Base-by-base conservation (phyloP, 2,113 vertebrate genomes). In the Odontophorus gujanensis region DNA sequence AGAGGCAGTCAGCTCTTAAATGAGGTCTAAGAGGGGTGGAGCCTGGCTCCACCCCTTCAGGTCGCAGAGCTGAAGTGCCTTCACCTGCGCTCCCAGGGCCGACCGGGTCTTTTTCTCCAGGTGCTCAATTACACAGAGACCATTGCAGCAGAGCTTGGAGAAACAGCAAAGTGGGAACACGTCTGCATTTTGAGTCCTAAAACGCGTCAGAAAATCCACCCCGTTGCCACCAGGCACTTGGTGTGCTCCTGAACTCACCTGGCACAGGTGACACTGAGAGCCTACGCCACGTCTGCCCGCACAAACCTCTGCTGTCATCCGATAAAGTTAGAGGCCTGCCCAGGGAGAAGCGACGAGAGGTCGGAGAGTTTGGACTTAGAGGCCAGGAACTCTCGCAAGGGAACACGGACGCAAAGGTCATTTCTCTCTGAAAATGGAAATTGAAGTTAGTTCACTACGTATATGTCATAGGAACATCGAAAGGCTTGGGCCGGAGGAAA, bases 311-410 rank as follows among this genome's bases (percentile, higher is more conserved):
- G 50, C 43, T 53, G 0, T 81, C 32, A 11, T 36, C 53, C 14
- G 55, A 69, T 40, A 13, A 8, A 7, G 15, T 5, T 26, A 42
- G 3, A 0, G 74, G 43, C 15, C 92, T 63, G 21, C 32, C 53
- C 47, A 95, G 55, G 13, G 93, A 50, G 58, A 90, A 96, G 73
- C 95, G 93, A 8, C 97, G 96, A 30, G 97, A 97, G 3, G 94
- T 74, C n/a, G 94, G 43, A 32, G 16, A 50, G 6, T 7, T 14
- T 2, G 94, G 92, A 34, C 86, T 97, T 73, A 45, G 76, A 40
- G 96, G 95, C 97, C 98, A 97, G 32, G 97, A 89, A 12, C 95
- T 97, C 7, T 21, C 67, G 24, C 42, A 51, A 32, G 91, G 90
- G 7, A 79, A 79, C 48, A 95, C 38, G 1, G 14, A 74, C 24